Evolutionary conservation across 2,113 vertebrate genomes (phyloP).

Genomic region (Camelus bactrianus): DNA sequence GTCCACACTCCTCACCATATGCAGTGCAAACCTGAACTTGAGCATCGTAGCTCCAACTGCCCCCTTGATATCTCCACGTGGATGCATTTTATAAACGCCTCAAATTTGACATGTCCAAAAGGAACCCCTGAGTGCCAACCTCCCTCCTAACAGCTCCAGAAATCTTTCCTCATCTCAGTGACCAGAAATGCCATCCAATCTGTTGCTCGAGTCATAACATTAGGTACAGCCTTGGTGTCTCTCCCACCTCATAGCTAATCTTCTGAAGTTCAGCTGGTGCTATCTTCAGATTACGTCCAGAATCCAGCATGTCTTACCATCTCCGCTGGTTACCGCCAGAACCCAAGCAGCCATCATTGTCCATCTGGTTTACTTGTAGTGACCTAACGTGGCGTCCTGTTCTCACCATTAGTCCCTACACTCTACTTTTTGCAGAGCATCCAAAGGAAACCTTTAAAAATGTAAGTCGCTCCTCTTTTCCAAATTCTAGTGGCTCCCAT

Average conservation of each 20-base stretch:
- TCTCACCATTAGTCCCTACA: no score
- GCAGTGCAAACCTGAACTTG: neutral
- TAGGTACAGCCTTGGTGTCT: neutral
- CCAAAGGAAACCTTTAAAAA: neutral
- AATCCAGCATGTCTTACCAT: neutral
- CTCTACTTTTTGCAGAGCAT: neutral
- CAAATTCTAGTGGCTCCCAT: neutral
- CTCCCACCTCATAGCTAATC: fast-evolving
- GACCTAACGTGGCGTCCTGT: neutral
- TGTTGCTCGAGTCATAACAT: neutral
- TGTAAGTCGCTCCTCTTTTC: neutral
- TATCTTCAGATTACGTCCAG: neutral
- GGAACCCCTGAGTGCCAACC: neutral
- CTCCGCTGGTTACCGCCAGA: neutral
- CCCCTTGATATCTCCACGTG: fast-evolving
- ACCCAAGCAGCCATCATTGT: neutral
- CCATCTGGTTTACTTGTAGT: neutral
- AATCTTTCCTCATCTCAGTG: neutral
- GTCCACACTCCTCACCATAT: fast-evolving
- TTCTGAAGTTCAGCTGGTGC: neutral
- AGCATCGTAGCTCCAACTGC: fast-evolving
- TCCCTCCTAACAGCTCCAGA: neutral
- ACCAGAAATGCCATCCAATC: neutral
- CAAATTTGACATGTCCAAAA: neutral
- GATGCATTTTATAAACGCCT: neutral